Percentiles rank a stretch among this genome's conserved stretches.
phyloP scores from a whole-genome alignment of 2,888 invertebrate species.

The Calliphora vomitoria region DNA sequence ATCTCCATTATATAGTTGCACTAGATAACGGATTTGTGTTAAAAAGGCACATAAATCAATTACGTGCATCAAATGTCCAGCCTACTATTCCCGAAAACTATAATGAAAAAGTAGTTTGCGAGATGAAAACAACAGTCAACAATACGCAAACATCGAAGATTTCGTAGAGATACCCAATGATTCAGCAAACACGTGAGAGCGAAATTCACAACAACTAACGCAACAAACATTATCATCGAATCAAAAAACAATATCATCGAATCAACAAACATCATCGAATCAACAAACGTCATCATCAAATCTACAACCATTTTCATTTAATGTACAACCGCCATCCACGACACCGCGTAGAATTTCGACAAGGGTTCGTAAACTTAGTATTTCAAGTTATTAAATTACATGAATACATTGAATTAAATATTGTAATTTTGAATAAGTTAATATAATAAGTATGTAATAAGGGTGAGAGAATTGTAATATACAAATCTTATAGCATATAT shows the following conservation, averaged over 20 bases:
- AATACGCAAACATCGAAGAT: neutral
- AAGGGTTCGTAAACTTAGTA: neutral
- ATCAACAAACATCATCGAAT: neutral
- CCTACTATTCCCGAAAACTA: neutral
- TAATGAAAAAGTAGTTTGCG: neutral
- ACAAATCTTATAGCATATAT: neutral
- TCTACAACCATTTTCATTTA: neutral
- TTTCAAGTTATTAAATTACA: neutral
- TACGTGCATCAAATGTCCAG: constrained; percentile 15
- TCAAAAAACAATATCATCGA: neutral
- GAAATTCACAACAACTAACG: too few species aligned
- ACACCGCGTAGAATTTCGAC: neutral
- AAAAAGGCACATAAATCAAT: constrained; percentile 36
- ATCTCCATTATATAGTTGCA: constrained; percentile 5
- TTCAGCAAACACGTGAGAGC: constrained; percentile 10
- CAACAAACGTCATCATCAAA: neutral
- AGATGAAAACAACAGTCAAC: constrained; percentile 11
- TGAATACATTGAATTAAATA: neutral
- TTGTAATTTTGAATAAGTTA: neutral
- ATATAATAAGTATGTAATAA: constrained; percentile 9
- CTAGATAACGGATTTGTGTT: constrained; percentile 22
- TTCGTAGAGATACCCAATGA: neutral
- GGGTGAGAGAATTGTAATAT: constrained; percentile 6
- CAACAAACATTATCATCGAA: neutral
- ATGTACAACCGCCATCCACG: neutral